Base-by-base conservation (phyloP, 2,888 invertebrate genomes). In the Branchipolynoe longqiensis region DNA sequence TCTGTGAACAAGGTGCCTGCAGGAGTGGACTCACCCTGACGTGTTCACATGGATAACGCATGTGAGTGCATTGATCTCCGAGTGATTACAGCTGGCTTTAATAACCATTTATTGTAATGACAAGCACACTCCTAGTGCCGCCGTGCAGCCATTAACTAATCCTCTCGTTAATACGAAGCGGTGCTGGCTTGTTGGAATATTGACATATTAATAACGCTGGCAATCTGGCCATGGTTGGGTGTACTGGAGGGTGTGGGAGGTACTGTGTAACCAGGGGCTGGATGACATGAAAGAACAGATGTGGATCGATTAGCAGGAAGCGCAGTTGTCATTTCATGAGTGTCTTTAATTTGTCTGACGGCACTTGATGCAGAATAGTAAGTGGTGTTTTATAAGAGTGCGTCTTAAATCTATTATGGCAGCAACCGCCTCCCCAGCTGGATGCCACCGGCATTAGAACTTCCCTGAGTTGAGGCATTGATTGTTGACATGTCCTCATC, bases 261-360 rank as follows among this genome's bases (percentile, higher is more conserved):
- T 4, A n/a, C n/a, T n/a, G n/a, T n/a, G n/a, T n/a, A n/a, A n/a
- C n/a, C n/a, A n/a, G n/a, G 78, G 28, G 28, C 1, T 25, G 28
- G 78, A 22, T 48, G 48, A 41, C 78, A 31, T 78, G 54, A 69
- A 69, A 69, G 69, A 48, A 78, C 14, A 78, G 54, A 78, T 41
- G 28, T 28, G 78, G n/a, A 78, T 48, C 28, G 78, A 78, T 78
- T n/a, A 12, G 41, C 28, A 48, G 78, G 48, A 78, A 28, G 78
- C 78, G 38, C 41, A 25, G 31, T 48, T 78, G 78, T 78, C 78
- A 78, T 31, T 54, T 48, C 41, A n/a, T 78, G 48, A 78, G 28
- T 54, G 54, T 54, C 78, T 78, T 78, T 48, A 78, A 78, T 78
- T 78, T 78, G 78, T 78, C 78, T 78, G 48, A 78, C 41, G 78